Evolutionary conservation across 1,140 invertebrate genomes (phyloP), one percentile per base, ranked within the genome.

Genomic region (Cydia amplana): DNA sequence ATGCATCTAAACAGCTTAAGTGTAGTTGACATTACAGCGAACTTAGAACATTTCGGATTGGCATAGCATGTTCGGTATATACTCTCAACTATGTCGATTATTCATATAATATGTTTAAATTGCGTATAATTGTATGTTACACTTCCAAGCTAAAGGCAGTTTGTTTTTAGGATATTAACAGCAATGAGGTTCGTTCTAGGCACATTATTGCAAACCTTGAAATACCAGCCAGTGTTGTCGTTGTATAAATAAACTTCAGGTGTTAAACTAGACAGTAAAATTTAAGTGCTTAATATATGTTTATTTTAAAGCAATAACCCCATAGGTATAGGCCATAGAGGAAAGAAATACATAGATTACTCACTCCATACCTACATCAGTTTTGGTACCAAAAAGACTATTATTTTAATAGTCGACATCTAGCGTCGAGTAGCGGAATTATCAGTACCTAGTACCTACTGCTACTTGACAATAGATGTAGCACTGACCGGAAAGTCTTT

Each of bases 191-290:
- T 18, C 16, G 64, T 67, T 67, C 16, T 40, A 20, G 4, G 36
- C 7, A 40, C 5, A 23, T 70, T 36, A 70, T 36, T 43, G 36
- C 65, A 70, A 70, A 40, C 65, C 65, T 70, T 70, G 65, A 36
- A 60, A 60, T 20, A 60, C n/a, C 2, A n/a, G n/a, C 28, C 28
- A 9, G 18, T 23, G n/a, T 16, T 1, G 6, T 18, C 12, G 46
- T 49, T 49, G 4, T 49, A 16, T 16, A 51, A 51, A 51, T 18
- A 51, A 51, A 51, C 49, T 2, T 51, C 18, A 51, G 6, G 16
- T 9, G 7, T 60, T 55, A 18, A 60, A 0, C 18, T 60, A 60
- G 20, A 60, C 20, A 10, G 0, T 60, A 60, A 60, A 60, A 23
- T 60, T 60, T 23, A 60, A 60, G 55, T 23, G 23, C 51, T 55